Base-by-base conservation (phyloP, 2,113 vertebrate genomes). In the Microtus oregoni region DNA sequence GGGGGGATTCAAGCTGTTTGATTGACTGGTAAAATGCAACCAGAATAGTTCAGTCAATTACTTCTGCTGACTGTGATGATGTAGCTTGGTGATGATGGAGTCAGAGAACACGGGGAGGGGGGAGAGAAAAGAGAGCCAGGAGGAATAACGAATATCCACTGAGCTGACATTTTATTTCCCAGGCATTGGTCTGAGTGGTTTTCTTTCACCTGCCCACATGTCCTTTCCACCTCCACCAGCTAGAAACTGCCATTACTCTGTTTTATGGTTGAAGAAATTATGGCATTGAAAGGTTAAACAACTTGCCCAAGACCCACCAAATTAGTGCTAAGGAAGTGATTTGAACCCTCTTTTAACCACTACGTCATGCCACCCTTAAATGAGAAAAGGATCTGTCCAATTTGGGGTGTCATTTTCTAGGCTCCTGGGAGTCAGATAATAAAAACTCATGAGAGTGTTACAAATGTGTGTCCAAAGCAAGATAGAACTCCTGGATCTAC, bases 181-280 rank as follows among this genome's bases (percentile, higher is more conserved):
- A 77, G 24, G 61, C 75, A 30, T 65, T 88, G 8, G 89, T 61
- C 41, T 90, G 91, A 87, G 55, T 11, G 73, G 28, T 82, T 97
- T 91, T 41, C n/a, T 38, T 50, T 7, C 41, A 72, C 50, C 65
- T 3, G 44, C 20, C 73, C 58, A 58, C 65, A 67, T 44, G 55
- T 52, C 9, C 65, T 81, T 35, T 81, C 79, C 78, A 9, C 6
- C 4, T 8, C 52, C 58, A 7, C 72, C 47, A 87, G 44, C 47
- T 50, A 63, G 65, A 38, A 91, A 35, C 68, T 50, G 47, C 47
- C 89, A 50, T 89, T 44, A 90, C 67, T 92, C 52, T 73, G 72
- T 94, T 86, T 89, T 97, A 89, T 94, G 55, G 67, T 24, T 82
- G 50, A 92, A 88, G 55, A 96, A 86, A 58, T 91, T 70, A 92